Evolutionary conservation across 1,140 invertebrate species (phyloP).

Genomic region (Pseudachorutes palmiensis): DNA sequence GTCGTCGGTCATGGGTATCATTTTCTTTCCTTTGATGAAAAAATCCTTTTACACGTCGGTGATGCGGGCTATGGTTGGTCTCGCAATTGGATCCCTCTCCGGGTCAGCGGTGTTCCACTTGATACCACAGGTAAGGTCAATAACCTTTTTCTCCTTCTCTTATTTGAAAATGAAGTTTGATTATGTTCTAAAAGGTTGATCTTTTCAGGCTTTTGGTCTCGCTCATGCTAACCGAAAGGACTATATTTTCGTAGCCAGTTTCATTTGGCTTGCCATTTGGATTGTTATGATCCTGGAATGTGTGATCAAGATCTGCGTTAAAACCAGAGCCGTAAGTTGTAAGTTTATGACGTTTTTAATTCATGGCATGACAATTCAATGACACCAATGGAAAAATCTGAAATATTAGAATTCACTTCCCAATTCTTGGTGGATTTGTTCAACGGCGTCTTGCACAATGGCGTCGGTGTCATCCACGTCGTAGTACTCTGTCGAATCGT

Average conservation of each 20-base stretch:
- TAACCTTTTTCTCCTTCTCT: not conserved
- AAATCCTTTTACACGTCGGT: constrained; percentile 50
- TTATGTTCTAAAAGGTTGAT: not conserved
- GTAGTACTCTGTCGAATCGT: not conserved
- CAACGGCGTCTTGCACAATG: not conserved
- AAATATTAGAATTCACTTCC: too few relatives aligned
- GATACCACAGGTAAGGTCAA: constrained; percentile 50
- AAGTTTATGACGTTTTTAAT: not conserved
- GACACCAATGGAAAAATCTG: too few relatives aligned
- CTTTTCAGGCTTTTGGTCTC: constrained; percentile 17
- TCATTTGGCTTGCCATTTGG: constrained; percentile 29
- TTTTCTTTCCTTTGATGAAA: constrained; percentile 54
- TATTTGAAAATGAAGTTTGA: too few relatives aligned
- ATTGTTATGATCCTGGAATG: constrained; percentile 34
- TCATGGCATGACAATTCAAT: not conserved
- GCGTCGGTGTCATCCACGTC: not conserved
- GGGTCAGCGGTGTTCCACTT: constrained; percentile 57
- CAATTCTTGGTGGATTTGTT: not conserved
- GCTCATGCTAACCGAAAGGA: not conserved
- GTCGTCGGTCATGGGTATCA: constrained; percentile 53
- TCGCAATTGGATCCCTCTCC: constrained; percentile 58
- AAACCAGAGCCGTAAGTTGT: constrained; percentile 15
- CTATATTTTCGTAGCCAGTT: constrained; percentile 16
- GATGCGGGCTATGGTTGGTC: constrained; percentile 54
- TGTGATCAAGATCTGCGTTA: constrained; percentile 34